Evolutionary conservation across 1,140 invertebrate genomes (phyloP), one percentile per base, ranked within the genome.

Genomic region (Nasonia giraulti): DNA sequence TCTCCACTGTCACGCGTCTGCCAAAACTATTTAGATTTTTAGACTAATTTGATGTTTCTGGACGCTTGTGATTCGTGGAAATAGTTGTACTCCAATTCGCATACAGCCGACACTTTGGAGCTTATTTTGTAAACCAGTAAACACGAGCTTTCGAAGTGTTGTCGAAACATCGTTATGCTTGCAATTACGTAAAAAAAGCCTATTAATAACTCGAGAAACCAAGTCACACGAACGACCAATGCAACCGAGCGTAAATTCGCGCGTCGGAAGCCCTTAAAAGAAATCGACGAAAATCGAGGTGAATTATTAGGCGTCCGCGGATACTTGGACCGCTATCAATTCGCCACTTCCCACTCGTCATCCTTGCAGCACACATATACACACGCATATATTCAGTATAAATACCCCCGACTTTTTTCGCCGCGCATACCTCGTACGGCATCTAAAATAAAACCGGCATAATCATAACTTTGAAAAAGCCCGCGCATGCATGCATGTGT

Each of bases 11-110:
- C 17, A 17, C 2, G 14, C 20, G 20, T n/a, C 55, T 62, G 55
- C 55, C 55, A 62, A 62, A n/a, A n/a, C 55, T 62, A 62, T 62
- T 62, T 62, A n/a, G 17, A 62, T 62, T n/a, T 62, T 62, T 62
- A n/a, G 55, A 62, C 20, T n/a, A 20, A 1, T n/a, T 62, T n/a
- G 55, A 62, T 20, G 55, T 62, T n/a, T 62, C 55, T 62, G 6
- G 55, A 20, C n/a, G 55, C 7, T 20, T n/a, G n/a, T 62, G 20
- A 62, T 62, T 62, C 17, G n/a, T n/a, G 55, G 17, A 17, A 62
- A 62, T 62, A 55, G 17, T 62, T 7, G 20, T 17, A n/a, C 55
- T 0, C 17, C n/a, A n/a, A 62, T 62, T 62, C 55, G 27, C 27
- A 20, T 20, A 20, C 3, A 6, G 6, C 6, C 6, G 20, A n/a